Base-by-base conservation (phyloP, 2,888 invertebrate genomes). In the Diarsia brunnea region DNA sequence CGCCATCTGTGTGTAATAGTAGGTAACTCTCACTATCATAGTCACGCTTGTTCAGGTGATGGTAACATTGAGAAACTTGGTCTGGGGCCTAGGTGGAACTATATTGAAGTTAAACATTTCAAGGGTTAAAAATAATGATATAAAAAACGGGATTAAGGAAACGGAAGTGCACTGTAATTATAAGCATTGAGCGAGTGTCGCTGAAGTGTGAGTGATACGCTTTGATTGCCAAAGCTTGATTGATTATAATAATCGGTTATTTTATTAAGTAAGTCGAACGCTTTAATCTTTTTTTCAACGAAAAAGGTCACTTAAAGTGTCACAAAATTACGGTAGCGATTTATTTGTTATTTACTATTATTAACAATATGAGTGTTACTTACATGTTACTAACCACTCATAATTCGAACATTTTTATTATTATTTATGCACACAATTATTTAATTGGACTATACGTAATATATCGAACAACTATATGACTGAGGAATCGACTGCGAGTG, bases 401-500 rank as follows among this genome's bases (percentile, higher is more conserved):
- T 67, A 58, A 75, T 84, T 83, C 69, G 68, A 63, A 51, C 69
- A 78, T 75, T 77, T 51, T 74, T 75, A 61, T 66, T 75, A 83
- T 82, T 81, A 74, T 75, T 73, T 76, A 76, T 72, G 81, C 79
- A 82, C 75, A 78, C 68, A 76, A 82, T 84, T 84, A 84, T 81
- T 84, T 84, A 77, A 78, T 76, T 82, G 79, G 27, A 77, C 61
- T 75, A 75, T 86, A 87, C 87, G 87, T 90, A 90, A 89, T 88
- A 88, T 92, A 91, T 88, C 89, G 88, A 90, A 87, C 89, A 90
- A 91, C 86, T 91, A 91, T 90, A 84, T 94, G 96, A 96, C 96
- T 96, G 96, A 96, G 91, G 91, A 93, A 94, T 92, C 94, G 95
- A 95, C 95, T 95, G 95, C 90, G 90, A 91, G 94, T 93, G 93